Conservation (phyloP, 2,888 invertebrate species). For the Chromoteleia sp. region DNA sequence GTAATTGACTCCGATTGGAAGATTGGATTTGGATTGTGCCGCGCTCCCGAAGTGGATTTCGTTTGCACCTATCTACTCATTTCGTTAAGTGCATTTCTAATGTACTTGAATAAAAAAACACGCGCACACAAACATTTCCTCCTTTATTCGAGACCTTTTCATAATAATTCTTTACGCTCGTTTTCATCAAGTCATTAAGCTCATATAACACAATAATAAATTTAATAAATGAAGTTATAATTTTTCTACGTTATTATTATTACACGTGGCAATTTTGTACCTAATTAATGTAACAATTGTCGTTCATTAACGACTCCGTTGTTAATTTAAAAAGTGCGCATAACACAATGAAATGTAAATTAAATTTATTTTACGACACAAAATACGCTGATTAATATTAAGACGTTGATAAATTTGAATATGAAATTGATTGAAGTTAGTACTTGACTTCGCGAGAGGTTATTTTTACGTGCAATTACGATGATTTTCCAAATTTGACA, state of each 20-base stretch:
- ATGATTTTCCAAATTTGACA: conserved; percentile 52
- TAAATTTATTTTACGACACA: not conserved
- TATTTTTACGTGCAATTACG: conserved; percentile 42
- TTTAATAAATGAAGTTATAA: conserved; percentile 31
- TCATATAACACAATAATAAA: conserved; percentile 19
- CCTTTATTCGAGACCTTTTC: conserved; percentile 10
- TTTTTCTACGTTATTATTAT: conserved; percentile 22
- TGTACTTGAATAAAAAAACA: conserved; percentile 42
- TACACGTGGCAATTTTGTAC: conserved; percentile 19
- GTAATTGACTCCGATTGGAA: conserved; percentile 85
- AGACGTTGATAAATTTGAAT: not conserved
- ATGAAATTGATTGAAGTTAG: not conserved
- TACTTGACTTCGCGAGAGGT: conserved; percentile 12
- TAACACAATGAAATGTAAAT: conserved; percentile 15
- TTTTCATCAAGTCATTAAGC: conserved; percentile 36
- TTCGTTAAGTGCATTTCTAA: conserved; percentile 83
- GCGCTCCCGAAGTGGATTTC: conserved; percentile 79
- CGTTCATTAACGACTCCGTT: conserved; percentile 25
- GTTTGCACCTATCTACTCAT: conserved; percentile 81
- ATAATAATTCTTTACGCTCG: conserved; percentile 9
- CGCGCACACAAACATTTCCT: not conserved
- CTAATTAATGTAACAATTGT: conserved; percentile 35
- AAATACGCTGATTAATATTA: not conserved
- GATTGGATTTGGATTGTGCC: conserved; percentile 83
- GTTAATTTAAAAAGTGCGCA: conserved; percentile 9